Evolutionary conservation across 2,113 vertebrate species (phyloP).

Genomic region (Callorhinus ursinus): DNA sequence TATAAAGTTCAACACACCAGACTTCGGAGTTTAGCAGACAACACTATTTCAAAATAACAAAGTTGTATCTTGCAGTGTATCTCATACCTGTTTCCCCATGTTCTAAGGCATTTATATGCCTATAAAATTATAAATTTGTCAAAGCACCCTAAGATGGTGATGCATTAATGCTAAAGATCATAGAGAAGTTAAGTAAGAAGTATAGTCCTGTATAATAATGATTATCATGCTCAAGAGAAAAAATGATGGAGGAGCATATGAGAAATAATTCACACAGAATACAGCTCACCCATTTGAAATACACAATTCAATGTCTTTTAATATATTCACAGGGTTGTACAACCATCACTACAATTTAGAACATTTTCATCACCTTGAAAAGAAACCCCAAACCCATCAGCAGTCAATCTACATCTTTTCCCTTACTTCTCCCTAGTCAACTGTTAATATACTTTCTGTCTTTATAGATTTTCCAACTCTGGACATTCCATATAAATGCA

Average conservation of each 20-base stretch:
- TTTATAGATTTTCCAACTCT: background rate
- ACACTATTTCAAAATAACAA: background rate
- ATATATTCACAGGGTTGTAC: background rate
- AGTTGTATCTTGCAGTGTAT: background rate
- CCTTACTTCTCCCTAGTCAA: background rate
- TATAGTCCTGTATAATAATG: background rate
- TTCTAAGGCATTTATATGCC: background rate
- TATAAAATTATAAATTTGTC: background rate
- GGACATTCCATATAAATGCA: background rate
- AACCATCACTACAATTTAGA: background rate
- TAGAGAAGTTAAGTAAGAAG: background rate
- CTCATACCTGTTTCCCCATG: background rate
- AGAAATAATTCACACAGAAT: background rate
- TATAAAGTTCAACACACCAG: constrained; percentile 5
- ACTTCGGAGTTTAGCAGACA: background rate
- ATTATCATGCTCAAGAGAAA: background rate
- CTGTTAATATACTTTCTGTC: background rate
- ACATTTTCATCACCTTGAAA: background rate
- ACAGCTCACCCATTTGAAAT: background rate
- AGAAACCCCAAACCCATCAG: background rate
- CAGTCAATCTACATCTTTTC: background rate
- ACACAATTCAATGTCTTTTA: background rate
- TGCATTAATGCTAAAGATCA: background rate
- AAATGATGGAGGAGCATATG: background rate
- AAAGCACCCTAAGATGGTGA: background rate